A percentile compares a stretch with the other conserved stretches of the same genome.
Evolutionary conservation across 2,797 vertebrate genomes (phyloP).

Genomic region (Enteromius viviparus): DNA sequence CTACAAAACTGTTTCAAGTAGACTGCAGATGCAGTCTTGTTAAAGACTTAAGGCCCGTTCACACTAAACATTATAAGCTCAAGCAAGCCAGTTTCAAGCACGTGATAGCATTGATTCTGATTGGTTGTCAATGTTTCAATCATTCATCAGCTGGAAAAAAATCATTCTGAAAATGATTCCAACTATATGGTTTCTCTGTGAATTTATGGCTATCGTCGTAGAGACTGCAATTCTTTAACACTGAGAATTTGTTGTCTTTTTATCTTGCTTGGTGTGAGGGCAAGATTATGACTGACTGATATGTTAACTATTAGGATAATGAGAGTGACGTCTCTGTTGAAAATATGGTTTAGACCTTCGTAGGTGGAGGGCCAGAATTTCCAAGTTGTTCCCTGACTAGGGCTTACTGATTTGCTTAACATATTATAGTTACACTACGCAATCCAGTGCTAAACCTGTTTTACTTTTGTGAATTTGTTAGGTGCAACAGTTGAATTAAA

Average conservation of each 20-base stretch:
- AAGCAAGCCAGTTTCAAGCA: too few species aligned
- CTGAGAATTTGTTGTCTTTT: too few species aligned
- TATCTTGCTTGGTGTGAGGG: too few species aligned
- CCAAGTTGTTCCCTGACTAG: not conserved
- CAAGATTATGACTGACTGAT: not conserved
- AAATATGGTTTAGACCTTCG: not conserved
- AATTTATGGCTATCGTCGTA: too few species aligned
- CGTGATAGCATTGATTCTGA: too few species aligned
- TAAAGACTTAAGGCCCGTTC: not conserved
- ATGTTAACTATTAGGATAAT: not conserved
- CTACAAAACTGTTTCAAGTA: not conserved
- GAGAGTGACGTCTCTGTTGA: not conserved
- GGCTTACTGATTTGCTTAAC: not conserved
- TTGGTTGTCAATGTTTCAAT: too few species aligned
- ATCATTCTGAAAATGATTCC: too few species aligned
- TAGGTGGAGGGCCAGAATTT: not conserved
- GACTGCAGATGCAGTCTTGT: not conserved
- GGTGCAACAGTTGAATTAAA: not conserved
- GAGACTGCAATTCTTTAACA: too few species aligned
- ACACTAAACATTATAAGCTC: too few species aligned
- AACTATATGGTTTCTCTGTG: too few species aligned
- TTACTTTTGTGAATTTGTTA: not conserved
- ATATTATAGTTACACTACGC: not conserved
- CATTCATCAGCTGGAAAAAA: too few species aligned
- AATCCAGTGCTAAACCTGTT: not conserved